Evolutionary conservation across 35 echinoderm and acorn worm species (phyloP).

Genomic region (Lytechinus pictus): DNA sequence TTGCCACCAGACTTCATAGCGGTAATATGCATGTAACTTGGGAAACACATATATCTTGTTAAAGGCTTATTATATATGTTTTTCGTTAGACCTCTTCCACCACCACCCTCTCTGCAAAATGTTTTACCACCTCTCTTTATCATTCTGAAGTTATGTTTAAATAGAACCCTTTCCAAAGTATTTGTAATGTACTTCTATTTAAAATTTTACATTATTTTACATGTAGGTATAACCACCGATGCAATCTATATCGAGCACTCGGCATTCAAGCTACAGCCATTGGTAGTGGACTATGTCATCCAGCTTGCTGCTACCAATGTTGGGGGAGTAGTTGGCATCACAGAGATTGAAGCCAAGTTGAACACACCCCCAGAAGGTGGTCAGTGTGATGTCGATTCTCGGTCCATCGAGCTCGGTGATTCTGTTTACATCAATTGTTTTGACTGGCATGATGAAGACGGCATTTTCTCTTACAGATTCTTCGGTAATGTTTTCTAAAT

Average conservation of each 20-base stretch:
- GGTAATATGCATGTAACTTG: too few relatives aligned
- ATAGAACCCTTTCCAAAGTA: too few relatives aligned
- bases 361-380: conserved; percentile 52
- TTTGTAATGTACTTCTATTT: too few relatives aligned
- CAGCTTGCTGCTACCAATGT: conserved; percentile 14
- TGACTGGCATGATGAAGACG: conserved; percentile 59
- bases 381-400: conserved; percentile 20
- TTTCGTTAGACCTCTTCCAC: too few relatives aligned
- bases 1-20: too few relatives aligned
- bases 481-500: conserved; percentile 40
- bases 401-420: not conserved
- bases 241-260: conserved; percentile 24
- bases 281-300: not conserved
- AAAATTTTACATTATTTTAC: too few relatives aligned
- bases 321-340: conserved; percentile 1
- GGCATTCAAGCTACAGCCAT: not conserved
- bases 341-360: conserved; percentile 23
- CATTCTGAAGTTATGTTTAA: too few relatives aligned
- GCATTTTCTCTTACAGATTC: conserved; percentile 43
- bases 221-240: conserved; percentile 1
- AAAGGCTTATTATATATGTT: too few relatives aligned
- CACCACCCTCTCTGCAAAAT: too few relatives aligned
- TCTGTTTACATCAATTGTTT: not conserved
- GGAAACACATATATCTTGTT: too few relatives aligned
- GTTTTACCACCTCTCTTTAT: too few relatives aligned